Base-by-base conservation (phyloP, 2,888 invertebrate genomes). In the Tetranychus piercei region DNA sequence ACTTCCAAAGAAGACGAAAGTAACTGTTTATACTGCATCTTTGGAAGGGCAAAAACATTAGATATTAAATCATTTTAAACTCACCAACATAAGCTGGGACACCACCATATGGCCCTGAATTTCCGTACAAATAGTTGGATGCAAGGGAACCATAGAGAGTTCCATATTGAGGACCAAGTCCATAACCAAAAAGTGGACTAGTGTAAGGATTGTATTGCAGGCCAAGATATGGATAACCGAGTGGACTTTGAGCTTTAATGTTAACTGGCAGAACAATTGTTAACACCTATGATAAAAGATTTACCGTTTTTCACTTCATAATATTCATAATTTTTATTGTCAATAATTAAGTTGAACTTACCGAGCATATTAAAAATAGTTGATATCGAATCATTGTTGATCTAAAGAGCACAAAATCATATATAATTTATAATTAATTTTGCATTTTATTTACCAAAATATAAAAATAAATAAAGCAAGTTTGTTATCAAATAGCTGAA, bases 181-280 rank as follows among this genome's bases (percentile, higher is more conserved):
- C 71, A 71, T 71, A 71, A 15, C 71, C 71, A 15, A 23, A 71
- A 9, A 44, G 71, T 23, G 71, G 23, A 43, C 71, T 71, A 15
- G 71, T 71, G 15, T 71, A 44, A 1, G 71, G 71, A 6, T 71
- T 71, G 20, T 44, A 71, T 44, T 44, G 43, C 5, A 71, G 20
- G 22, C 71, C 71, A n/a, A 71, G 34, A 44, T 71, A 71, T 20
- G 71, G 71, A 44, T 43, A 20, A 71, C 44, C 44, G 18, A 71
- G 34, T n/a, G 34, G 71, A 15, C 18, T 44, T 43, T 71, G 71
- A 71, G 69, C 69, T 55, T 2, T 1, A 7, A 55, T 55, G 15
- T 6, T 55, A 55, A 55, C 15, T 55, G 55, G 55, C 2, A 55
- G 55, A 55, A 7, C 34, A 34, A 34, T 34, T 34, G 34, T 34